Conservation (phyloP, 1,140 invertebrate genomes). For the Leptopilina clavipes region DNA sequence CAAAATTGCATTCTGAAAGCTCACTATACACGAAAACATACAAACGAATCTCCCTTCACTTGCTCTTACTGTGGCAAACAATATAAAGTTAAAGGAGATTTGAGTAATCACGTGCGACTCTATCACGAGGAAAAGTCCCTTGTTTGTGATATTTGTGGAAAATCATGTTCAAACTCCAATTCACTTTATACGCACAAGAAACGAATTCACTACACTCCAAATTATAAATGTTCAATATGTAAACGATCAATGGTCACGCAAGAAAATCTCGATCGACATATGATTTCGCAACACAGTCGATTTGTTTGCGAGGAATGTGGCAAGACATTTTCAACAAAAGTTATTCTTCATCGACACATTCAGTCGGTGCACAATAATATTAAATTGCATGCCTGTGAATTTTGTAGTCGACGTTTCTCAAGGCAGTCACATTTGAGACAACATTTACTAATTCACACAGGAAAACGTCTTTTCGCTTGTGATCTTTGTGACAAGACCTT, state of each 20-base stretch:
- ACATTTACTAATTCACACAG: slow-evolving; percentile 55
- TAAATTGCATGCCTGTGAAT: slow-evolving; percentile 59
- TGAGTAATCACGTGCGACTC: slow-evolving; percentile 52
- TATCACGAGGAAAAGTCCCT: slow-evolving; percentile 19
- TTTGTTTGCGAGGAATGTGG: slow-evolving; percentile 72
- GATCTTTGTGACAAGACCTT: slow-evolving; percentile 52
- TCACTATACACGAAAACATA: slow-evolving; percentile 53
- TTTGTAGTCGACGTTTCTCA: slow-evolving; percentile 66
- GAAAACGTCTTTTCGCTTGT: slow-evolving; percentile 47
- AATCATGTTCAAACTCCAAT: slow-evolving; percentile 71
- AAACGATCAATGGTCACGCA: slow-evolving; percentile 72
- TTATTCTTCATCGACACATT: slow-evolving; percentile 81
- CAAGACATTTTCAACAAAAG: slow-evolving; percentile 75
- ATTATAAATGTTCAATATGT: slow-evolving; percentile 61
- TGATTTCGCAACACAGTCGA: slow-evolving; percentile 75
- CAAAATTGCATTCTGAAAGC: slow-evolving; percentile 40
- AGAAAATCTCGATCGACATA: slow-evolving; percentile 77
- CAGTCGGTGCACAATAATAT: slow-evolving; percentile 16
- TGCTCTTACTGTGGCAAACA: slow-evolving; percentile 68
- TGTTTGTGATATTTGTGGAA: slow-evolving; percentile 70
- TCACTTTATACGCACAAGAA: slow-evolving; percentile 64
- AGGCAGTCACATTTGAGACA: slow-evolving; percentile 59
- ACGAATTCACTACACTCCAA: slow-evolving; percentile 61
- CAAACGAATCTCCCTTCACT: slow-evolving; percentile 56
- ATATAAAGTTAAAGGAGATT: slow-evolving; percentile 67